Evolutionary conservation across 1,140 invertebrate genomes (phyloP), one percentile per base, ranked within the genome.

Genomic region (Drosophila punjabiensis): DNA sequence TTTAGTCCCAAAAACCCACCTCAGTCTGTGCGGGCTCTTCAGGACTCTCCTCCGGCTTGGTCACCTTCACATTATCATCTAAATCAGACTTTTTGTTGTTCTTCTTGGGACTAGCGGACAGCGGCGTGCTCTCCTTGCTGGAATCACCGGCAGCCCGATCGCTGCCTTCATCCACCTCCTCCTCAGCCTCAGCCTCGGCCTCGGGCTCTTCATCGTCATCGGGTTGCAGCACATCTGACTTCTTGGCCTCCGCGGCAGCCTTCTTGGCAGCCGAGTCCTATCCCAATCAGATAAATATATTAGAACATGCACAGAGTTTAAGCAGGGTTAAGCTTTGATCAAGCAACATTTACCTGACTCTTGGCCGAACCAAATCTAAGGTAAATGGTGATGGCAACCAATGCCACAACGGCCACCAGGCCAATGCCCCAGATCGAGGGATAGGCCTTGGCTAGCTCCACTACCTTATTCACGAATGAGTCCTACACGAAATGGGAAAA

Each of bases 381-480:
- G 61, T 90, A 89, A 41, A 97, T 93, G 37, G 98, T 96, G 59
- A 99, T 93, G 75, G 96, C 96, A 93, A 97, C 94, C 61, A 96
- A 95, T 66, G 99, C 92, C 55, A 79, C 48, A 43, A 85, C 39
- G 48, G 35, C 67, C 41, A 89, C 64, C 79, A 99, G 95, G 93
- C 98, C 98, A 59, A 97, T 95, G 60, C 95, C 97, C 96, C 97
- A 99, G 70, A 98, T 95, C 96, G 98, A 98, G 35, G 98, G 98
- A 92, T 98, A 95, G 65, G 97, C 96, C 81, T 97, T 96, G 67
- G 97, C 97, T 81, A 96, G 97, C 92, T 96, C 96, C 76, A 98
- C 94, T 64, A 98, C 93, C 76, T 96, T 96, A 92, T 96, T 95
- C 90, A 98, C 94, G 81, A 97, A 93, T 90, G 96, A 97, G 91